Percentiles rank a stretch among this genome's conserved stretches.
These are phyloP conservation scores for Lepidonotus clava DNA, from an alignment of 2,888 invertebrate genomes.

Conservation along the genomic window DNA sequence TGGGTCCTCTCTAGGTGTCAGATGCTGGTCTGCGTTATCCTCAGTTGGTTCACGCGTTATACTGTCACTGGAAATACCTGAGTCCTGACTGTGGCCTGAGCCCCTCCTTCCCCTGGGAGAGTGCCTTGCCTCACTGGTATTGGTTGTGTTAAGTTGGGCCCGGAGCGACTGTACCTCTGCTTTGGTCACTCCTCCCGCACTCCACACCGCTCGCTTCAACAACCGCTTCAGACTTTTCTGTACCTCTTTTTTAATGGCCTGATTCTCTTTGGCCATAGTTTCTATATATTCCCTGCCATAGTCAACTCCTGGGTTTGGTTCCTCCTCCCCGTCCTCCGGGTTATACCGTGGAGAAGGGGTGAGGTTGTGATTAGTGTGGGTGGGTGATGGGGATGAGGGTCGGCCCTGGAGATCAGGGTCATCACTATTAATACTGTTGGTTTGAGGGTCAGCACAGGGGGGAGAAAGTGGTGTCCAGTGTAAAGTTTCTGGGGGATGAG, in stretches of 20 bases:
- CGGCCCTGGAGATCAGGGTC: not conserved
- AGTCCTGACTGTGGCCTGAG: slow-evolving; percentile 23
- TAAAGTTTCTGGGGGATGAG: not conserved
- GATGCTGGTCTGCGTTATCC: not conserved
- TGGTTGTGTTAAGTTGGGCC: not conserved
- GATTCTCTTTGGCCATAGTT: not conserved
- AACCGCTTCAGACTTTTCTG: slow-evolving; percentile 1
- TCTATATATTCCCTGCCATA: not conserved
- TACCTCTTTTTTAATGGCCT: not conserved
- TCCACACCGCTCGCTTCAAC: not conserved
- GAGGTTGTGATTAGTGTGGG: not conserved
- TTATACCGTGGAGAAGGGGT: not conserved
- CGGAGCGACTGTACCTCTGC: not conserved
- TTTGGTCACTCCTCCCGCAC: slow-evolving; percentile 8
- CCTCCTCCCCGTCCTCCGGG: not conserved
- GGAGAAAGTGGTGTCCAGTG: not conserved
- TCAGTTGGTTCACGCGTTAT: not conserved
- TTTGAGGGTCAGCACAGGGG: not conserved
- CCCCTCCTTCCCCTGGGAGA: not conserved
- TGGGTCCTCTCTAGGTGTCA: not conserved
- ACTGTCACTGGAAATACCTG: slow-evolving; percentile 28
- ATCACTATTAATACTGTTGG: too few relatives aligned
- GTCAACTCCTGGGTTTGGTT: too few relatives aligned
- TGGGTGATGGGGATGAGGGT: not conserved
- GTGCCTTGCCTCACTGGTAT: not conserved